phyloP scores from a whole-genome alignment of 2,113 vertebrate genomes.

The Ranitomeya variabilis region DNA sequence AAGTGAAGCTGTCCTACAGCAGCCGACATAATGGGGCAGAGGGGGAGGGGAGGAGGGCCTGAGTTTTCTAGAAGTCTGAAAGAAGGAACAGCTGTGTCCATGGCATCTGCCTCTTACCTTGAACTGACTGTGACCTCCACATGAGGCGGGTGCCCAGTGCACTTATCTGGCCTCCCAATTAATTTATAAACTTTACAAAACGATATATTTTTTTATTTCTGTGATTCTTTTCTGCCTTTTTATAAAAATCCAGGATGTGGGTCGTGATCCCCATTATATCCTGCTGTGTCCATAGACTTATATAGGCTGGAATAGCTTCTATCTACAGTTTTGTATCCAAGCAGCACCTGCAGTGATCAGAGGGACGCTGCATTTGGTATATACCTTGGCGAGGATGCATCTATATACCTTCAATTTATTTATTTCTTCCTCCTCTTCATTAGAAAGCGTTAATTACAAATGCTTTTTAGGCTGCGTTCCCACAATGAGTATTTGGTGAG shows the following conservation, averaged over 20 bases:
- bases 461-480: no score
- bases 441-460: no score
- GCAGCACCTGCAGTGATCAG: no score
- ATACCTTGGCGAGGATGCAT: no score
- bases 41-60: background rate
- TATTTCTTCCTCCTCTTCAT: no score
- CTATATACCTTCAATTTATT: no score
- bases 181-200: background rate
- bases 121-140: background rate
- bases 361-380: no score
- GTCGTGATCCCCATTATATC: background rate
- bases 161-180: background rate
- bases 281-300: background rate
- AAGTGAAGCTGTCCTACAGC: background rate
- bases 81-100: slow-evolving; percentile 1
- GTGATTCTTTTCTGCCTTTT: background rate
- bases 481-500: no score
- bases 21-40: background rate
- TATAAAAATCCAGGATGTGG: background rate
- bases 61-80: background rate
- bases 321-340: no score
- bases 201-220: background rate
- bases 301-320: background rate
- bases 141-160: background rate
- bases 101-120: slow-evolving; percentile 17